phyloP scores from a whole-genome alignment of 64 coral and sea anemone species.

The Montipora efflorescens region DNA sequence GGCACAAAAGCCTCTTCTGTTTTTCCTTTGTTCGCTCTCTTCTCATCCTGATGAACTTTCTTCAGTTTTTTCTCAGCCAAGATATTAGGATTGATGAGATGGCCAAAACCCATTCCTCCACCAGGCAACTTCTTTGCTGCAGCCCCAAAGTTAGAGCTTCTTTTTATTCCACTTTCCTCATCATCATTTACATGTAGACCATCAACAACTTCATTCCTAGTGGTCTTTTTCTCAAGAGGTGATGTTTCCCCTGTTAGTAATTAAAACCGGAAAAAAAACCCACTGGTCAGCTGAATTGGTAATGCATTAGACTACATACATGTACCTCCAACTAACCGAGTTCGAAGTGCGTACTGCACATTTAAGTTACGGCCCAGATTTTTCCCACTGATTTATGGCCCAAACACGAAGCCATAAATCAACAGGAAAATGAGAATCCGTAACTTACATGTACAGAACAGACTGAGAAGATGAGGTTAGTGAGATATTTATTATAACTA shows the following conservation, averaged over 20 bases:
- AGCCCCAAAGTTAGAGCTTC: conserved; percentile 43
- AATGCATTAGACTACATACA: too few species aligned
- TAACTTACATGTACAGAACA: too few species aligned
- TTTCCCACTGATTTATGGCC: too few species aligned
- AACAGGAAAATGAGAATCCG: too few species aligned
- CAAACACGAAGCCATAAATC: too few species aligned
- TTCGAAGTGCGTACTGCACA: too few species aligned
- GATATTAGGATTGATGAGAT: conserved; percentile 67
- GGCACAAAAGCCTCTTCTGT: conserved; percentile 11
- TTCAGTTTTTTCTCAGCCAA: conserved; percentile 78
- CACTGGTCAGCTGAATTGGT: too few species aligned
- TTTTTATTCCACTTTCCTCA: conserved; percentile 32
- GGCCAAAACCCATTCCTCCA: conserved; percentile 77
- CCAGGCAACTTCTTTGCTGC: conserved; percentile 52
- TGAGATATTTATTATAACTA: too few species aligned
- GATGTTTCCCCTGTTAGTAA: not conserved
- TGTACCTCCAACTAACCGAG: too few species aligned
- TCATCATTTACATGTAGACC: not conserved
- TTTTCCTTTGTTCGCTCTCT: conserved; percentile 67
- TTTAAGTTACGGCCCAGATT: too few species aligned
- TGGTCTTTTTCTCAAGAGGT: conserved; percentile 3
- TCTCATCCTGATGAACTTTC: conserved; percentile 69
- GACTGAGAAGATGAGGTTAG: too few species aligned
- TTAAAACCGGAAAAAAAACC: not conserved
- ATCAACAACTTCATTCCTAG: not conserved